These are phyloP conservation scores for Enhydra lutris DNA, from an alignment of 2,113 vertebrate genomes.

Conservation along the genomic window DNA sequence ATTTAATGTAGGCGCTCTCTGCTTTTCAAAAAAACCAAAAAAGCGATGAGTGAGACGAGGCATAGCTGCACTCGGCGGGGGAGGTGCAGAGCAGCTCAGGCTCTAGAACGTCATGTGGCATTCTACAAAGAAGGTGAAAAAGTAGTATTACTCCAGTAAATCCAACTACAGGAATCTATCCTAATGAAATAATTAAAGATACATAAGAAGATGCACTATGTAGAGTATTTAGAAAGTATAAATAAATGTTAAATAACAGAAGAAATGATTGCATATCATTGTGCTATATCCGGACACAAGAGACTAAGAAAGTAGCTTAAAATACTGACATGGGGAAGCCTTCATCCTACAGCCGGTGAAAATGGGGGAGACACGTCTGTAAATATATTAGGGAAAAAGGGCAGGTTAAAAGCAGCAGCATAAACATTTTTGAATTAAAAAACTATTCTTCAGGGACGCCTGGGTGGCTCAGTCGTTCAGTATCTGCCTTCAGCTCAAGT, in stretches of 20 bases:
- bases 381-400: neutral
- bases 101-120: neutral
- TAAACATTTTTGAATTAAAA: neutral
- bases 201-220: neutral
- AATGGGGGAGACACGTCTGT: neutral
- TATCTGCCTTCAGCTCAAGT: too few relatives aligned
- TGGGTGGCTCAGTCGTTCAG: too few relatives aligned
- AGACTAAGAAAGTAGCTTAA: neutral
- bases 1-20: neutral
- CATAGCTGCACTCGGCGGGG: too few relatives aligned
- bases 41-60: neutral
- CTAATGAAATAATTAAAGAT: neutral
- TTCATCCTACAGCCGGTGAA: too few relatives aligned
- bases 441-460: neutral
- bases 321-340: neutral
- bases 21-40: neutral
- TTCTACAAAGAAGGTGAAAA: neutral
- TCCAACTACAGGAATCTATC: neutral
- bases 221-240: neutral
- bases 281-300: neutral
- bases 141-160: neutral
- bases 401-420: neutral
- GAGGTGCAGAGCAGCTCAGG: neutral
- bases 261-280: neutral
- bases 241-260: neutral